A percentile compares a stretch with the other conserved stretches of the same genome.
phyloP scores from a whole-genome alignment of 2,797 vertebrate species.

The Pseudomugil gertrudae region DNA sequence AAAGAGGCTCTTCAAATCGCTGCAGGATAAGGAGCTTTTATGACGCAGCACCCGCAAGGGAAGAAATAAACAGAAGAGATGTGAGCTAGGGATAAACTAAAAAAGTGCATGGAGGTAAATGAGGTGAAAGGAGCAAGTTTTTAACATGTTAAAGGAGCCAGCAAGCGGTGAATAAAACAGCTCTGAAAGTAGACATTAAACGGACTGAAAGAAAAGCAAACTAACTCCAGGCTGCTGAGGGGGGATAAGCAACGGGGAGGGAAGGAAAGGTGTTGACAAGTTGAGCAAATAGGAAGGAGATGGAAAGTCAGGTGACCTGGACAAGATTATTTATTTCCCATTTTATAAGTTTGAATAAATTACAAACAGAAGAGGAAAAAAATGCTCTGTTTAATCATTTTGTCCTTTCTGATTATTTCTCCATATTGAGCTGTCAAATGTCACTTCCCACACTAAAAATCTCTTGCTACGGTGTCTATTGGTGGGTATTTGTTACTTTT shows the following conservation, averaged over 20 bases:
- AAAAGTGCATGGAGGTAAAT: background rate
- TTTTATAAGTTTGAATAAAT: conserved; percentile 31
- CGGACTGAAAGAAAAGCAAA: conserved; percentile 23
- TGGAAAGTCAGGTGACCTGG: conserved; percentile 13
- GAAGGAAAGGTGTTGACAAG: conserved; percentile 24
- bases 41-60: conserved; percentile 32
- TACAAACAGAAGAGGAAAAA: conserved; percentile 7
- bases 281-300: conserved; percentile 24
- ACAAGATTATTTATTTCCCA: background rate
- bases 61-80: conserved; percentile 45
- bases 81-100: conserved; percentile 21
- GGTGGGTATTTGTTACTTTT: background rate
- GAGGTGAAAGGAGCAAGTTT: conserved; percentile 20
- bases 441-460: conserved; percentile 23
- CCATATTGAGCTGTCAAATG: background rate
- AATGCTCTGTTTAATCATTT: conserved; percentile 32
- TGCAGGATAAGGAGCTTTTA: conserved; percentile 47
- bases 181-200: conserved; percentile 33
- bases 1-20: conserved; percentile 42
- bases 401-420: conserved; percentile 47
- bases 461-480: background rate
- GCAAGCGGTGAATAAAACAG: conserved; percentile 27
- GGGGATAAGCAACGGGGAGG: background rate
- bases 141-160: background rate
- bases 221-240: background rate